Evolutionary conservation across 2,888 invertebrate genomes (phyloP).

Genomic region (Tiphia femorata): DNA sequence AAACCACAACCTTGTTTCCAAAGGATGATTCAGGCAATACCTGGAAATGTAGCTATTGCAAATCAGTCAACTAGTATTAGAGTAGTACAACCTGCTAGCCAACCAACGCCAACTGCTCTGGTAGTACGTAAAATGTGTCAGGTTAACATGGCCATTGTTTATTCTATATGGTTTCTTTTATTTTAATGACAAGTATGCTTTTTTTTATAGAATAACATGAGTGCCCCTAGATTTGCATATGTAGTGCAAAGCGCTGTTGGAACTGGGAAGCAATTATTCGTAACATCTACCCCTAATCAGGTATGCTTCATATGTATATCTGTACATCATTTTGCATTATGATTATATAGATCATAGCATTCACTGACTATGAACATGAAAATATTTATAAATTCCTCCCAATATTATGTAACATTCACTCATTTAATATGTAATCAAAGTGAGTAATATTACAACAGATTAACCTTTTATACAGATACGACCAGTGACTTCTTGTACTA

Average conservation of each 20-base stretch:
- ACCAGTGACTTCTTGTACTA: conserved; percentile 41
- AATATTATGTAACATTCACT: too few relatives aligned
- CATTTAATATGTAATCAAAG: too few relatives aligned
- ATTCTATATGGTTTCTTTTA: too few relatives aligned
- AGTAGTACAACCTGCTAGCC: conserved; percentile 59
- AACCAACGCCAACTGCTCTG: conserved; percentile 59
- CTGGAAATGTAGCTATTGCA: conserved; percentile 53
- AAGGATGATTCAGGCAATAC: conserved; percentile 59
- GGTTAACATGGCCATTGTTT: too few relatives aligned
- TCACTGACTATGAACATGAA: too few relatives aligned
- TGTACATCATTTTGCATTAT: neutral
- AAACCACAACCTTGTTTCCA: conserved; percentile 52
- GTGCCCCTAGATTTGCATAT: conserved; percentile 57
- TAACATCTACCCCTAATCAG: conserved; percentile 55
- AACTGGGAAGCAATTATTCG: conserved; percentile 57
- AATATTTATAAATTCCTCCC: too few relatives aligned
- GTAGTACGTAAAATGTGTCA: conserved; percentile 42
- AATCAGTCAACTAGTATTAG: conserved; percentile 54
- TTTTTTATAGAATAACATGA: conserved; percentile 58
- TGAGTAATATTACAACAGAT: conserved; percentile 1
- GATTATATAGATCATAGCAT: too few relatives aligned
- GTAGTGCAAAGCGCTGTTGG: conserved; percentile 61
- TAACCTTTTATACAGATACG: conserved; percentile 46
- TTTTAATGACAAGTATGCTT: neutral
- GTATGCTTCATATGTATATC: conserved; percentile 49